phyloP scores from a whole-genome alignment of 2,888 invertebrate species.

The Ormyrus rosae region DNA sequence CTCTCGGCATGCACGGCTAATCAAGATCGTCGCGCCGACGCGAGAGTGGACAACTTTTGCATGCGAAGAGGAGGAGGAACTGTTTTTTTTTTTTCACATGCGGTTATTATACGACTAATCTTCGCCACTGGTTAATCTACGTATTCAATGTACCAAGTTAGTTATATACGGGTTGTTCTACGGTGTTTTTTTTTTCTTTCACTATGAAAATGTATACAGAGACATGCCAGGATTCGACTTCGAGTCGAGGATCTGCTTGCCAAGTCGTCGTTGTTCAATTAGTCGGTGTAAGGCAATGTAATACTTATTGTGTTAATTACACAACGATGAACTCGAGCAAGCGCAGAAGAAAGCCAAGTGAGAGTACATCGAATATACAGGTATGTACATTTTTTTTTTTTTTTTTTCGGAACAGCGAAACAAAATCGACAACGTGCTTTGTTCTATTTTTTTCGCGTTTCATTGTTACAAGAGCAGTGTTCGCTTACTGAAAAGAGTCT shows the following conservation, averaged over 20 bases:
- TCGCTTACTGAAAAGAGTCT: constrained; percentile 50
- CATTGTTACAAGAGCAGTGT: constrained; percentile 15
- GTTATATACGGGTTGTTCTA: too few species aligned
- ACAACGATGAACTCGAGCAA: constrained; percentile 53
- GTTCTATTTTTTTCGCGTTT: constrained; percentile 5
- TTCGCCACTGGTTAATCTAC: too few species aligned
- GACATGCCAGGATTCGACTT: constrained; percentile 32
- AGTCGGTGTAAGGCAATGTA: background rate
- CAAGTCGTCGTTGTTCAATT: constrained; percentile 44
- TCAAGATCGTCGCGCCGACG: background rate
- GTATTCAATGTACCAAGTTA: too few species aligned
- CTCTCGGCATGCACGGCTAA: constrained; percentile 34
- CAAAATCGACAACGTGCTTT: constrained; percentile 37
- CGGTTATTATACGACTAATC: background rate
- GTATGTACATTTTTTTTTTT: background rate
- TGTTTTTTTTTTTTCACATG: constrained; percentile 21
- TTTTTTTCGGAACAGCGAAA: constrained; percentile 40
- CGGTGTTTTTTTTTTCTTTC: too few species aligned
- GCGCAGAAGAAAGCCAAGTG: constrained; percentile 53
- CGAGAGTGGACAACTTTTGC: constrained; percentile 25
- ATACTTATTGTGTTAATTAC: constrained; percentile 13
- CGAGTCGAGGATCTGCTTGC: constrained; percentile 38
- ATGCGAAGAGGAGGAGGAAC: constrained; percentile 41
- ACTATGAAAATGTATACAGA: background rate
- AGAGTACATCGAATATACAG: constrained; percentile 21